Conservation (phyloP, 1,140 invertebrate species). For the Chironomus striatipennis region DNA sequence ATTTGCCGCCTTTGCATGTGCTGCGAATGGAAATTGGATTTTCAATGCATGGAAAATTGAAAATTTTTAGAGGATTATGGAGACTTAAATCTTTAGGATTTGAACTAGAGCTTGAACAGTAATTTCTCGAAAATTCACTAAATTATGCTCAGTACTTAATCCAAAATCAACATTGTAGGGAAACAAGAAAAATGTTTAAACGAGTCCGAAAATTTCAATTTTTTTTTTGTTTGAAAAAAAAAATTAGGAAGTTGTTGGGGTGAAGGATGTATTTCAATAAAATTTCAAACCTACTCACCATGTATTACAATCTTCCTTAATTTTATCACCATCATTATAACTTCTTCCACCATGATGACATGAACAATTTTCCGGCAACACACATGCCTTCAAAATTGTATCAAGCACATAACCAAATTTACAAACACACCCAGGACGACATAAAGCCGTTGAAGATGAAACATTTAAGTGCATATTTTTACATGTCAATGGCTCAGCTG, state of each 20-base stretch:
- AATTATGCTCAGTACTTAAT: too few relatives aligned
- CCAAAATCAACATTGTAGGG: too few relatives aligned
- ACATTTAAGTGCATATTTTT: constrained; percentile 64
- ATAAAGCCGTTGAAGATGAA: constrained; percentile 45
- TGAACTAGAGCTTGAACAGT: too few relatives aligned
- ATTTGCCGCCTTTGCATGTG: constrained; percentile 54
- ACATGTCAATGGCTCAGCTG: constrained; percentile 67
- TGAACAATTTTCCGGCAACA: constrained; percentile 62
- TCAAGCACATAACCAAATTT: constrained; percentile 67
- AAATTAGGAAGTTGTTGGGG: too few relatives aligned
- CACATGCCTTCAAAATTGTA: constrained; percentile 54
- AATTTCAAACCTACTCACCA: constrained; percentile 48
- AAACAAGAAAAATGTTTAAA: too few relatives aligned
- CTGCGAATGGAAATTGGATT: constrained; percentile 38
- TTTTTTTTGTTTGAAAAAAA: too few relatives aligned
- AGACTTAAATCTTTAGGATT: too few relatives aligned
- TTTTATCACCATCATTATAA: constrained; percentile 64
- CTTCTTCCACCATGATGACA: constrained; percentile 81
- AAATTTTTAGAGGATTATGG: too few relatives aligned
- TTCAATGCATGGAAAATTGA: too few relatives aligned
- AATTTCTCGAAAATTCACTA: too few relatives aligned
- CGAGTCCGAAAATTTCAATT: too few relatives aligned
- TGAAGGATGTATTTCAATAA: too few relatives aligned
- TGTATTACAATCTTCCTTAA: constrained; percentile 73
- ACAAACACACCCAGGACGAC: constrained; percentile 69